Base-by-base conservation (phyloP, 2,888 invertebrate genomes). In the Drosophila nr. fundita region DNA sequence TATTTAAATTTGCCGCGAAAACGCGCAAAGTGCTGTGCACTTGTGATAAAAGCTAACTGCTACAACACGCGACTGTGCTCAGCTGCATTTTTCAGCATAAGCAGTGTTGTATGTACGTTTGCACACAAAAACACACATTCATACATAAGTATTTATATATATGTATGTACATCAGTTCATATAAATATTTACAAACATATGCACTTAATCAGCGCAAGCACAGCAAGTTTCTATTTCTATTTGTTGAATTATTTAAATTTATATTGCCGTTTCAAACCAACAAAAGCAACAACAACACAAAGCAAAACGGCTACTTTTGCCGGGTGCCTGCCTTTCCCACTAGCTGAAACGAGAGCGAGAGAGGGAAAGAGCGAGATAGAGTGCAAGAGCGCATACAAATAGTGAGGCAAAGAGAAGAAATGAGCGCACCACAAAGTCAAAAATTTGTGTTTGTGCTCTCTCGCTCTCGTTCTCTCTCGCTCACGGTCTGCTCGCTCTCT, bases 171-270 rank as follows among this genome's bases (percentile, higher is more conserved):
- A 50, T 63, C 52, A 50, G 49, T 30, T 29, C 4, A 4, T 24
- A 57, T n/a, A 52, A 38, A 21, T 30, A 42, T 49, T 58, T 30
- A 63, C 40, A 49, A 7, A 27, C 11, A 64, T 42, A 49, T 54
- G 64, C 64, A 59, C 40, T 72, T 72, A 73, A 72, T 71, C 71
- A 72, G 49, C 58, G 34, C 21, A 52, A 53, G 29, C 57, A 49
- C 52, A 38, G 61, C 32, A 63, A 68, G 76, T 69, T 82, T 66
- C 68, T 69, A 80, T 76, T 80, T 83, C 54, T 74, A 70, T 74
- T 68, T 80, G 63, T 68, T 73, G 58, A 69, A 74, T 77, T 83
- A 77, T 76, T 86, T 80, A 71, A 77, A 80, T 80, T 69, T 77
- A 64, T 82, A 68, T 57, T 77, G 62, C 34, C 24, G 61, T 61